Evolutionary conservation across 2,888 invertebrate species (phyloP).

Genomic region (Lasioglossum lativentre): DNA sequence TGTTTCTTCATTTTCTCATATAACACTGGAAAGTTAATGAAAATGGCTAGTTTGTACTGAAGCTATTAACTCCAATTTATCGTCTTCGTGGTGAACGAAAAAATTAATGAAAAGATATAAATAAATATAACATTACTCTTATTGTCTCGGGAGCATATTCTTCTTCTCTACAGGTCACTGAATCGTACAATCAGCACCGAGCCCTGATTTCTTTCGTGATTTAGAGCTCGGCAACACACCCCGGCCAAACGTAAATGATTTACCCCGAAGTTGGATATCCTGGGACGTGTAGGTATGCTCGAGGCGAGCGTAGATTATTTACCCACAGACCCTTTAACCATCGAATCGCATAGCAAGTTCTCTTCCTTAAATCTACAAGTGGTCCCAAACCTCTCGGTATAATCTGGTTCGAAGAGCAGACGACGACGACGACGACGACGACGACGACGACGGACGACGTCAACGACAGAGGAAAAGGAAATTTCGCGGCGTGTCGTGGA

Average conservation of each 20-base stretch:
- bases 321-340: conserved; percentile 14
- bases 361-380: conserved; percentile 9
- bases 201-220: background rate
- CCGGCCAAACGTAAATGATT: conserved; percentile 1
- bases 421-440: background rate
- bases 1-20: background rate
- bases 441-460: background rate
- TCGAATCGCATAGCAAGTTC: conserved; percentile 12
- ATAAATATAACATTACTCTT: background rate
- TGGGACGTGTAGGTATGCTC: background rate
- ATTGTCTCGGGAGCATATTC: too few species aligned
- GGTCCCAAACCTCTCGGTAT: conserved; percentile 15
- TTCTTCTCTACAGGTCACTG: background rate
- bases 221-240: background rate
- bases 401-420: background rate
- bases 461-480: background rate
- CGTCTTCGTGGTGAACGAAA: background rate
- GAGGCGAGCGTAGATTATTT: conserved; percentile 10
- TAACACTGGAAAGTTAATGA: background rate
- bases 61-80: background rate
- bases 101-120: background rate
- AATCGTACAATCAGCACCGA: background rate
- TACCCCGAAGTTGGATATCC: conserved; percentile 5
- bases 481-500: conserved; percentile 37
- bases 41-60: background rate